Conservation (phyloP, 2,888 invertebrate species). For the Hartigia nigra region DNA sequence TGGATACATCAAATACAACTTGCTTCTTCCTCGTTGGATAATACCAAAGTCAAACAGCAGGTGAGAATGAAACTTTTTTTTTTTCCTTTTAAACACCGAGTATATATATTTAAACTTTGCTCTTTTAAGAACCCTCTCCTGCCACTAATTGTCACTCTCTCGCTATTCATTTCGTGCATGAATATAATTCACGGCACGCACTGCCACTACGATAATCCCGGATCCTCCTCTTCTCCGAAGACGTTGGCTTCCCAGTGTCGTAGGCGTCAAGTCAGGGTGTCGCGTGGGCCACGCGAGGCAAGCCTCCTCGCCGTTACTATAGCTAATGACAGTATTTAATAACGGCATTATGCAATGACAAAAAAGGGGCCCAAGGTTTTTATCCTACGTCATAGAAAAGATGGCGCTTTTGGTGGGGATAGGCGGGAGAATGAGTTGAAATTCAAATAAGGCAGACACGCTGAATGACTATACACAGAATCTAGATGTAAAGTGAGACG, state of each 20-base stretch:
- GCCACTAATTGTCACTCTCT: too few relatives aligned
- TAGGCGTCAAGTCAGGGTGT: neutral
- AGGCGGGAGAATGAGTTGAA: neutral
- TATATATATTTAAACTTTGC: neutral
- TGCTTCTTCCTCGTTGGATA: neutral
- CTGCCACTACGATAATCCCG: neutral
- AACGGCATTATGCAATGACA: slow-evolving; percentile 49
- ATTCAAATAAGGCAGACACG: neutral
- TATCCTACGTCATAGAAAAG: neutral
- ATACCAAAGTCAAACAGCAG: neutral
- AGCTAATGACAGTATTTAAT: slow-evolving; percentile 41
- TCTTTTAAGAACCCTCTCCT: too few relatives aligned
- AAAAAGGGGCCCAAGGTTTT: slow-evolving; percentile 55
- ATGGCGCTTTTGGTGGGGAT: neutral
- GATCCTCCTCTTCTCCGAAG: neutral
- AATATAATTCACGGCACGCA: slow-evolving; percentile 19
- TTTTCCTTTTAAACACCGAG: neutral
- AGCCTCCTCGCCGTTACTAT: slow-evolving; percentile 21
- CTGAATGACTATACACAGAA: neutral
- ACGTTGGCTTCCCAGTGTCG: slow-evolving; percentile 6
- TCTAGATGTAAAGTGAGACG: neutral
- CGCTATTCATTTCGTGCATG: neutral
- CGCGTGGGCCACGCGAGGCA: neutral
- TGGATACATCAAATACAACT: neutral
- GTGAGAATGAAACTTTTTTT: neutral